A percentile compares a stretch with the other conserved stretches of the same genome.
Evolutionary conservation across 2,113 vertebrate species (phyloP).

Genomic region (Cavia porcellus): DNA sequence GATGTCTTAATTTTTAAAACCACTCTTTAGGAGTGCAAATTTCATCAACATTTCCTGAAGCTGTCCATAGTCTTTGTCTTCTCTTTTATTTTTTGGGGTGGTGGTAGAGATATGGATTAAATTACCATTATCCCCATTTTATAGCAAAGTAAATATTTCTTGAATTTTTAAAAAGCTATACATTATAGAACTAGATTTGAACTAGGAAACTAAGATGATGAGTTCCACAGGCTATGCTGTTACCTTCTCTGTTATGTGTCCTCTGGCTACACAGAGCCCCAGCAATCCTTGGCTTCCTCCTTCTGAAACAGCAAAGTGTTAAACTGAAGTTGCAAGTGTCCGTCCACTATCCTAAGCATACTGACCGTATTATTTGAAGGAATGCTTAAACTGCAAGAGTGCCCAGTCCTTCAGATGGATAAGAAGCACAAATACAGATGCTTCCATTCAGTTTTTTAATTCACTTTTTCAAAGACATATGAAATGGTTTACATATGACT

Average conservation of each 20-base stretch:
- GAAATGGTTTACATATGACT: constrained; percentile 66
- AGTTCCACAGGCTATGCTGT: not conserved
- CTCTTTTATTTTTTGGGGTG: not conserved
- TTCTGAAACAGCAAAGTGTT: not conserved
- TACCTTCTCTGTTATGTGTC: not conserved
- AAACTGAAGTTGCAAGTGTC: not conserved
- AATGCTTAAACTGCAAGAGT: not conserved
- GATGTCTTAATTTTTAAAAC: constrained; percentile 19
- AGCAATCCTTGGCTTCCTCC: not conserved
- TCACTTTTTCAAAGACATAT: constrained; percentile 53
- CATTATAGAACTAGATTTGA: not conserved
- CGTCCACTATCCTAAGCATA: not conserved
- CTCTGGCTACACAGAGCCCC: not conserved
- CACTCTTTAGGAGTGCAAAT: constrained; percentile 26
- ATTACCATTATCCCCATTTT: not conserved
- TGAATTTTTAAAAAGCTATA: not conserved
- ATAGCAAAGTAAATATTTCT: not conserved
- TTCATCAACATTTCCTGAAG: not conserved
- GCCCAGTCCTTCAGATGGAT: constrained; percentile 61
- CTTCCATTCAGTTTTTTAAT: constrained; percentile 60
- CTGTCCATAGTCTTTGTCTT: not conserved
- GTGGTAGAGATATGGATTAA: not conserved
- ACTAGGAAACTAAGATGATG: not conserved
- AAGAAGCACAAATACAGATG: constrained; percentile 38
- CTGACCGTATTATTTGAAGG: not conserved